Percentiles rank a stretch among this genome's conserved stretches.
Conservation (phyloP, 2,113 vertebrate species). For the Gambusia affinis region DNA sequence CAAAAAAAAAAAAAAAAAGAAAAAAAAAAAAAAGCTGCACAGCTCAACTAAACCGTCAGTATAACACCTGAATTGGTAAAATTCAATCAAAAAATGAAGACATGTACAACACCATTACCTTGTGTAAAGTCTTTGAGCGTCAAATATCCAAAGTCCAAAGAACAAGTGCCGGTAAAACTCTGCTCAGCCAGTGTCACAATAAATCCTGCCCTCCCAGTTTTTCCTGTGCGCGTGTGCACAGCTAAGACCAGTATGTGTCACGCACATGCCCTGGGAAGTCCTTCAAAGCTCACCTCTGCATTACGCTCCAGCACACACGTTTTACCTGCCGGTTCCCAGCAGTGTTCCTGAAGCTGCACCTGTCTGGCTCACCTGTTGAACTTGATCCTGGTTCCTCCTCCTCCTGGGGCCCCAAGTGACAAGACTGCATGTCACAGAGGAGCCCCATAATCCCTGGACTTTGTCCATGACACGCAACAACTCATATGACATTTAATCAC, state of each 20-base stretch:
- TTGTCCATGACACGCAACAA: background rate
- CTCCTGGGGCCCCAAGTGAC: slow-evolving; percentile 24
- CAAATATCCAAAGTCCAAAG: slow-evolving; percentile 62
- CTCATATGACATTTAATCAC: background rate
- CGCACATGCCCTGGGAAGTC: slow-evolving; percentile 35
- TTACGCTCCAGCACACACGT: slow-evolving; percentile 27
- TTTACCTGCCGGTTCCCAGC: slow-evolving; percentile 52
- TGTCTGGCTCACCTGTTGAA: slow-evolving; percentile 70
- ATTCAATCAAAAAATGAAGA: background rate
- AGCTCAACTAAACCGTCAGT: background rate
- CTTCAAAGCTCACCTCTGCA: slow-evolving; percentile 38
- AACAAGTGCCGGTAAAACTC: slow-evolving; percentile 32
- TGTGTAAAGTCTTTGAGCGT: slow-evolving; percentile 26
- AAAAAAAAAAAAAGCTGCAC: background rate
- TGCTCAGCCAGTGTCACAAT: slow-evolving; percentile 32
- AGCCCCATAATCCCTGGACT: background rate
- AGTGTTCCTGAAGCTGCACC: slow-evolving; percentile 60
- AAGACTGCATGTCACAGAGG: slow-evolving; percentile 16
- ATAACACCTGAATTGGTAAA: background rate
- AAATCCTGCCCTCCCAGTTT: slow-evolving; percentile 48
- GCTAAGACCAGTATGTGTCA: slow-evolving; percentile 33
- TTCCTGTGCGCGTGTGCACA: slow-evolving; percentile 14
- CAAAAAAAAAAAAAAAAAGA: too few relatives aligned
- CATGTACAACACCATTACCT: slow-evolving; percentile 37
- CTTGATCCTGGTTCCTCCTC: slow-evolving; percentile 69